These are phyloP conservation scores for Actias luna DNA, from an alignment of 2,888 invertebrate species.

Conservation along the genomic window DNA sequence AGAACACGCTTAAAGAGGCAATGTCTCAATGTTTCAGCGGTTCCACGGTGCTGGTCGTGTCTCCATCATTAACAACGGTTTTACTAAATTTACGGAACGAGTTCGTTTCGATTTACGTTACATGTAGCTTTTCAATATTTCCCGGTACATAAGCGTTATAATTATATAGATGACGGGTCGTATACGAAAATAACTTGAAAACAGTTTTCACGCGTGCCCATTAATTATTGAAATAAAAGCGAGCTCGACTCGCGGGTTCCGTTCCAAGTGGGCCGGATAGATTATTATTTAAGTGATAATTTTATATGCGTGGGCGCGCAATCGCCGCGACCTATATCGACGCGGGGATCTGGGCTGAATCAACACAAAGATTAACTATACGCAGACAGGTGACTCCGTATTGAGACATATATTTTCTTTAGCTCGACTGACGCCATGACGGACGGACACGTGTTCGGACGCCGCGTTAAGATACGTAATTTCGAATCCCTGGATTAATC, in stretches of 20 bases:
- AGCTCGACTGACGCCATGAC: too few relatives aligned
- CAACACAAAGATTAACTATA: slow-evolving; percentile 42
- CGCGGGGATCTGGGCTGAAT: slow-evolving; percentile 46
- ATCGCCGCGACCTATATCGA: slow-evolving; percentile 50
- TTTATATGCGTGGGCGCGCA: slow-evolving; percentile 48
- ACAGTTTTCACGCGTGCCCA: not conserved
- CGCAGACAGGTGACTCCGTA: slow-evolving; percentile 17
- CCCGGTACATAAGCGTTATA: not conserved
- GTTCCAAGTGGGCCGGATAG: slow-evolving; percentile 47
- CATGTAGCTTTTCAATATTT: not conserved
- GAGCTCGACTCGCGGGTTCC: slow-evolving; percentile 2
- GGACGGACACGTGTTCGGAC: too few relatives aligned
- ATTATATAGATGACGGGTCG: not conserved
- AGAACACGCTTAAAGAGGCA: too few relatives aligned
- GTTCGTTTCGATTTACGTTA: too few relatives aligned
- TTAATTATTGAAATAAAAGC: slow-evolving; percentile 10
- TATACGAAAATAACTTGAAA: slow-evolving; percentile 3
- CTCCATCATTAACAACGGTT: too few relatives aligned
- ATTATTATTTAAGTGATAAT: slow-evolving; percentile 47
- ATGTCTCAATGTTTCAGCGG: too few relatives aligned
- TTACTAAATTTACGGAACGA: too few relatives aligned
- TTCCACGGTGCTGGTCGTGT: too few relatives aligned
- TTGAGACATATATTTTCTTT: too few relatives aligned
- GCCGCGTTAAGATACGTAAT: too few relatives aligned
- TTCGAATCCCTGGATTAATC: too few relatives aligned